Evolutionary conservation across 2,888 invertebrate species (phyloP).

Genomic region (Brachyptera putata): DNA sequence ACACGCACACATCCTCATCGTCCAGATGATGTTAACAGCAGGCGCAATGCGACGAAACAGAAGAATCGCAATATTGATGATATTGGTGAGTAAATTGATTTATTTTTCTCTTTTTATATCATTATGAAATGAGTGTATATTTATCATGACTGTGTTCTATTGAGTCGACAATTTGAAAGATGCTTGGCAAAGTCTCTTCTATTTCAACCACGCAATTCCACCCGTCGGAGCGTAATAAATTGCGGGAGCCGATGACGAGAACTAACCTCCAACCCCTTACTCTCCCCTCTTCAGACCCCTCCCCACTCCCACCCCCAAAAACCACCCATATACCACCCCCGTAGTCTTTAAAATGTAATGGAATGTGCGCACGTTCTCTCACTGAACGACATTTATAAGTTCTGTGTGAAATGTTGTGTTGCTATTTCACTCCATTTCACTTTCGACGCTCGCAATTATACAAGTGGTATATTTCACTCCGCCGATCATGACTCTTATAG

Average conservation of each 20-base stretch:
- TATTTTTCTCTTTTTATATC: background rate
- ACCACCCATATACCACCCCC: background rate
- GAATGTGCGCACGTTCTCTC: constrained; percentile 19
- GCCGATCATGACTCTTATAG: background rate
- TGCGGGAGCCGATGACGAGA: constrained; percentile 16
- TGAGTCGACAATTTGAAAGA: constrained; percentile 1
- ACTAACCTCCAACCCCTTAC: background rate
- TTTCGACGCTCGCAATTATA: constrained; percentile 1
- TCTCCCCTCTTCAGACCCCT: background rate
- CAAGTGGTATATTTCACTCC: too few relatives aligned
- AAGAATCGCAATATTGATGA: constrained; percentile 1
- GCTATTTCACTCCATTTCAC: constrained; percentile 5
- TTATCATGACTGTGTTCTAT: background rate
- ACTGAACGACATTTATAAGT: constrained; percentile 12
- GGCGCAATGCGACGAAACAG: background rate
- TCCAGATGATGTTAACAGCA: background rate
- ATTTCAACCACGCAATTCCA: constrained; percentile 8
- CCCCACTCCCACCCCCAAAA: background rate
- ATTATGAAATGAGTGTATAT: background rate
- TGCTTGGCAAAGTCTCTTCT: constrained; percentile 4
- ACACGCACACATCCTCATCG: too few relatives aligned
- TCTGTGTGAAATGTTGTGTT: background rate
- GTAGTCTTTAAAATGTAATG: constrained; percentile 19
- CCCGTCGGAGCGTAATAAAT: constrained; percentile 16
- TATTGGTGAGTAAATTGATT: constrained; percentile 15